A percentile compares a stretch with the other conserved stretches of the same genome.
Conservation (phyloP, 2,797 vertebrate species). For the Cynodonichthys magdalenae region DNA sequence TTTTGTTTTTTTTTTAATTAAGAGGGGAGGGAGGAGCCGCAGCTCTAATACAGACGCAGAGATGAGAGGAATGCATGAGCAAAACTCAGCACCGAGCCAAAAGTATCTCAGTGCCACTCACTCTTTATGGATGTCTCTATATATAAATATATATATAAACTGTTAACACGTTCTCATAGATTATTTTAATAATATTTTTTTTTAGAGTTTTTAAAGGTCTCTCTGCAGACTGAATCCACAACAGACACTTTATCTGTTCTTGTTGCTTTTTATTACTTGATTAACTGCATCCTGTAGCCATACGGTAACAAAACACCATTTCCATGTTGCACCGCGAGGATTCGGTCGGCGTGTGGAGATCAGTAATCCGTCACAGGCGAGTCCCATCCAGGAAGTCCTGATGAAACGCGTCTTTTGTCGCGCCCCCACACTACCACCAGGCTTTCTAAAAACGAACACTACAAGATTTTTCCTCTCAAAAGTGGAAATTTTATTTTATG, state of each 20-base stretch:
- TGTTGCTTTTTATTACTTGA: slow-evolving; percentile 57
- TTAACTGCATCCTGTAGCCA: slow-evolving; percentile 65
- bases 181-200: slow-evolving; percentile 90
- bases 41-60: slow-evolving; percentile 49
- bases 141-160: slow-evolving; percentile 30
- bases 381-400: background rate
- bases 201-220: slow-evolving; percentile 48
- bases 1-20: slow-evolving; percentile 5
- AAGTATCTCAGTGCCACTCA: slow-evolving; percentile 46
- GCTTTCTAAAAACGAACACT: slow-evolving; percentile 12
- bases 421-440: background rate
- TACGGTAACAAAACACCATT: slow-evolving; percentile 22
- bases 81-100: slow-evolving; percentile 59
- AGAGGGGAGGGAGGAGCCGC: slow-evolving; percentile 82
- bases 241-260: slow-evolving; percentile 30
- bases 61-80: slow-evolving; percentile 44
- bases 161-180: slow-evolving; percentile 87
- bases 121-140: slow-evolving; percentile 52
- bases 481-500: slow-evolving; percentile 6
- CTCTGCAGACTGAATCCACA: slow-evolving; percentile 72
- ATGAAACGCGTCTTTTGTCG: background rate
- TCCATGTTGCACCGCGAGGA: slow-evolving; percentile 26
- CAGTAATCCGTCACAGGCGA: background rate
- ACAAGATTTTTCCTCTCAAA: slow-evolving; percentile 9
- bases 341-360: slow-evolving; percentile 16